Evolutionary conservation across 1,140 invertebrate genomes (phyloP).

Genomic region (Platyura marginata): DNA sequence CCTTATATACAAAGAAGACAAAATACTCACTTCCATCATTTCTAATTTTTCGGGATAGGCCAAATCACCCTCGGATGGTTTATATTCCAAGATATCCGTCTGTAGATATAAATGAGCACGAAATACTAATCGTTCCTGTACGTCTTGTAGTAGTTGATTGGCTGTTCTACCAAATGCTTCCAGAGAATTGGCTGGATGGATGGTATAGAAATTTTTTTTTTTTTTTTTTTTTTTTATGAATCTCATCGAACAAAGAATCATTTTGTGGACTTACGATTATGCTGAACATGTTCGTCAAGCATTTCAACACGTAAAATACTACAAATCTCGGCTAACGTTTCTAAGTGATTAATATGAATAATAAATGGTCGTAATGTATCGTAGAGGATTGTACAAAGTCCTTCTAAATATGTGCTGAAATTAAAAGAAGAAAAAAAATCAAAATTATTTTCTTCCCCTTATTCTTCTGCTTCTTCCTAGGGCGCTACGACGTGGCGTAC

Average conservation of each 20-base stretch:
- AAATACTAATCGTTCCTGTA: constrained; percentile 92
- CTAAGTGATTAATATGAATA: constrained; percentile 93
- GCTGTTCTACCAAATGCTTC: constrained; percentile 69
- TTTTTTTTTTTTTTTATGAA: too few relatives aligned
- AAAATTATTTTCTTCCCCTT: not conserved
- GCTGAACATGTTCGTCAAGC: constrained; percentile 81
- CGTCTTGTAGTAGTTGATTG: constrained; percentile 81
- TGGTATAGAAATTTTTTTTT: too few relatives aligned
- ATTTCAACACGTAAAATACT: constrained; percentile 86
- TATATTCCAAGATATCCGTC: constrained; percentile 75
- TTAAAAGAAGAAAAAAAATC: not conserved
- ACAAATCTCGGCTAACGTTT: constrained; percentile 92
- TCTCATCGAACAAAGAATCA: too few relatives aligned
- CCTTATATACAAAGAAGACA: constrained; percentile 3
- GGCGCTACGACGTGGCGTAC: too few relatives aligned
- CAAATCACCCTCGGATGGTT: constrained; percentile 83
- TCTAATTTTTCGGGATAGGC: constrained; percentile 94
- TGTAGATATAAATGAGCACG: constrained; percentile 86
- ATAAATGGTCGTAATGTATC: constrained; percentile 88
- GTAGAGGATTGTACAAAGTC: constrained; percentile 76
- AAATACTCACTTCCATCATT: constrained; percentile 70
- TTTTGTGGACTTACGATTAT: constrained; percentile 60
- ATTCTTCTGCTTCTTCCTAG: too few relatives aligned
- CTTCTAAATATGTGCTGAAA: constrained; percentile 54
- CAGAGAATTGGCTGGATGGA: constrained; percentile 34